These are phyloP conservation scores for Clinocottus analis DNA, from an alignment of 2,113 vertebrate species.

Conservation along the genomic window DNA sequence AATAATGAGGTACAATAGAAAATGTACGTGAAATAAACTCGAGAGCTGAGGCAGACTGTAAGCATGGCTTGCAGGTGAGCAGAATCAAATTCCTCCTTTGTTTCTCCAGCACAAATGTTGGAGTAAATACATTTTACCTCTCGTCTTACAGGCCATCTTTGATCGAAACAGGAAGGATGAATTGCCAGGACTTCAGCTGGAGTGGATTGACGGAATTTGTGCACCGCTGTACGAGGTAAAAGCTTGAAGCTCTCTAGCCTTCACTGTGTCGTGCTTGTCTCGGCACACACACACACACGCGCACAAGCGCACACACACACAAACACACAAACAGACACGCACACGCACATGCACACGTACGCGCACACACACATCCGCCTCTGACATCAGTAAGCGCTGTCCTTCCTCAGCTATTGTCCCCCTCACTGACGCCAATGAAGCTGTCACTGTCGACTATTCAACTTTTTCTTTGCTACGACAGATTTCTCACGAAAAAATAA, in stretches of 20 bases:
- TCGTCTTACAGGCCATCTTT: conserved; percentile 93
- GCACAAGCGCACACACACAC: conserved; percentile 2
- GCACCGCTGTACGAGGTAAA: conserved; percentile 95
- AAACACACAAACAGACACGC: conserved; percentile 18
- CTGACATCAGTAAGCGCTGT: conserved; percentile 51
- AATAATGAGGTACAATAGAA: conserved; percentile 49
- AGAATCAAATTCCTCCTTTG: background rate
- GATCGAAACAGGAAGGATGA: conserved; percentile 99
- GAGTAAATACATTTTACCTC: conserved; percentile 37
- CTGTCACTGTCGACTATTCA: conserved; percentile 51
- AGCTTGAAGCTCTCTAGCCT: conserved; percentile 20
- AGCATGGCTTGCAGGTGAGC: conserved; percentile 5
- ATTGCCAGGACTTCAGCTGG: conserved; percentile 93
- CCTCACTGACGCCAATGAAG: conserved; percentile 54
- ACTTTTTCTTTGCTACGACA: conserved; percentile 33
- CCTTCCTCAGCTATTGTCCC: conserved; percentile 56
- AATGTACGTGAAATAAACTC: conserved; percentile 45
- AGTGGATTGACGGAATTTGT: conserved; percentile 99
- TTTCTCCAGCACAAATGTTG: background rate
- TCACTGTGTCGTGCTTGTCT: conserved; percentile 17
- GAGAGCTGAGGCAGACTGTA: conserved; percentile 32
- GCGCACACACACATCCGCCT: conserved; percentile 33
- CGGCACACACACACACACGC: background rate
- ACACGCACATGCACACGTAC: conserved; percentile 17
- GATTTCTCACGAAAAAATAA: conserved; percentile 34